Evolutionary conservation across 2,888 invertebrate genomes (phyloP).

Genomic region (Megastigmus dorsalis): DNA sequence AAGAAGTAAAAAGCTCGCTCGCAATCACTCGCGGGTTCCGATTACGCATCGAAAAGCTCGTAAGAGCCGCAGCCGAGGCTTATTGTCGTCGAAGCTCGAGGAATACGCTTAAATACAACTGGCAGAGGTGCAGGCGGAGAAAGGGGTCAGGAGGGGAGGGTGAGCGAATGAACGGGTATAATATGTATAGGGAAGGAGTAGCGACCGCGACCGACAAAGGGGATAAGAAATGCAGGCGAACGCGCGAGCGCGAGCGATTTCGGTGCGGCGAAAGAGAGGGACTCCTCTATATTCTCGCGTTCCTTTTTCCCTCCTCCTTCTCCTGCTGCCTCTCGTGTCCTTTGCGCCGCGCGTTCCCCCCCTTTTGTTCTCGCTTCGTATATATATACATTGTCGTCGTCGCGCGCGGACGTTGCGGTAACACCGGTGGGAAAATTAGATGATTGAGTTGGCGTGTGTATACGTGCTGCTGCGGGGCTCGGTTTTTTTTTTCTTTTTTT

Average conservation of each 20-base stretch:
- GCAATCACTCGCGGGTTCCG: too few relatives aligned
- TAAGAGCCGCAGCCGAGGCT: too few relatives aligned
- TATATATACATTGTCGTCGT: constrained; percentile 48
- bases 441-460: constrained; percentile 33
- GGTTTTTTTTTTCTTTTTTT: background rate
- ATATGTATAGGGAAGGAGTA: constrained; percentile 15
- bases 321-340: too few relatives aligned
- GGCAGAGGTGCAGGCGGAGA: too few relatives aligned
- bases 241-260: constrained; percentile 33
- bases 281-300: constrained; percentile 15
- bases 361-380: constrained; percentile 43
- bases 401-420: constrained; percentile 19
- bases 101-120: too few relatives aligned
- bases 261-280: constrained; percentile 16
- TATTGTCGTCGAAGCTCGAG: background rate
- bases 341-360: too few relatives aligned
- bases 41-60: too few relatives aligned
- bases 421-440: constrained; percentile 50
- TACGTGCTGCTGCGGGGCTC: background rate
- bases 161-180: too few relatives aligned
- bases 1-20: too few relatives aligned
- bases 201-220: constrained; percentile 35
- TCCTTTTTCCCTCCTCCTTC: constrained; percentile 6
- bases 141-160: background rate
- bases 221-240: constrained; percentile 44